Evolutionary conservation across 1,140 invertebrate genomes (phyloP), one percentile per base, ranked within the genome.

Genomic region (Cydia pomonella): DNA sequence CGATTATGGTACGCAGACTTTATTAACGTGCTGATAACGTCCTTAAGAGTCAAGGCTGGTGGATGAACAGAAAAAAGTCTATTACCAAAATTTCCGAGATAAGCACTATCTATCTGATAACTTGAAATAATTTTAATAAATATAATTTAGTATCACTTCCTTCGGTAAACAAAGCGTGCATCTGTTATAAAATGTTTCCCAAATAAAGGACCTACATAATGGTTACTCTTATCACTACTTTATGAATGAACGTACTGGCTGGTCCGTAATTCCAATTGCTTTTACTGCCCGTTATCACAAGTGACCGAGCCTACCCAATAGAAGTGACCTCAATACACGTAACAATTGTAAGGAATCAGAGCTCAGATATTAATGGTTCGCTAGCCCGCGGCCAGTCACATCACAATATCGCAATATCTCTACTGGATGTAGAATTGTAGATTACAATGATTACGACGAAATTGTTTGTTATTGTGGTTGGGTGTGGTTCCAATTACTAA

Each of bases 201-300:
- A 66, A 66, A 66, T 29, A 29, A 29, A 50, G 16, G 64, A 38
- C 16, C 12, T 33, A 33, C n/a, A 41, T 69, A 33, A 21, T 69
- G 64, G 64, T 69, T 18, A 69, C 64, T 27, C 64, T 69, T 33
- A 23, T 33, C 29, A 69, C 64, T 69, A 69, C 64, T 69, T 69
- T 33, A 69, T 69, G 64, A 69, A n/a, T 69, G 64, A 29, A 41
- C 21, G 21, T 59, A 59, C 16, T 59, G n/a, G 53, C n/a, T 50
- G 47, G 47, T 50, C 6, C 12, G 21, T 59, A 59, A 53, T 53
- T 53, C 50, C 50, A 53, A n/a, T 53, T 53, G 50, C 50, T 21
- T 53, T 21, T 4, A 16, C 13, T n/a, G 16, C 50, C 16, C 2
- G 6, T 7, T 18, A n/a, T n/a, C 0, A 9, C n/a, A 6, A 7